Evolutionary conservation across 2,888 invertebrate genomes (phyloP), one percentile per base, ranked within the genome.

Genomic region (Stenchaetothrips biformis): DNA sequence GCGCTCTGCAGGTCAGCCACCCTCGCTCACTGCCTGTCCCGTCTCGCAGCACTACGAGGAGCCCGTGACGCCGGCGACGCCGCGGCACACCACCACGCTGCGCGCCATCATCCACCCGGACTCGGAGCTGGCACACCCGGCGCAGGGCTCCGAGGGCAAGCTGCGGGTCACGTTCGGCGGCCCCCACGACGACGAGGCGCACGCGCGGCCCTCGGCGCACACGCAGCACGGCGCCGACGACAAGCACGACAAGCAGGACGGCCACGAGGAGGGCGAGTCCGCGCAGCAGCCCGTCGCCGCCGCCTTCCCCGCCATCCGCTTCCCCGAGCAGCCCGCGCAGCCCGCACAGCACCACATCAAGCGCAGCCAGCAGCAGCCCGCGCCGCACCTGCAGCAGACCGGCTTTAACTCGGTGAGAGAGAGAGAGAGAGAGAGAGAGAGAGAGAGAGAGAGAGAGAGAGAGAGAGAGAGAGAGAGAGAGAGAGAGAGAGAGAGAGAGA

Each of bases 51-150:
- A 78, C 80, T 62, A 80, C 37, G 48, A 48, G 7, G 83, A 85
- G 81, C 84, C 85, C 80, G 81, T 84, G 53, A 84, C 87, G 16
- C 85, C 87, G 1, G 81, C 82, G 11, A 86, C 90, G 1, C 88
- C 91, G 2, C 90, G 91, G 79, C 91, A 91, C 81, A 92, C 93
- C 0, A 96, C 96, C 0, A 95, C 95, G 0, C 86, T 95, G 80
- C 89, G 95, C 85, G 93, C 95, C 0, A 92, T 96, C 67, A 95
- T 96, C 80, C 92, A 93, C 84, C 95, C 95, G 0, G 95, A 95
- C 84, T 95, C 95, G 2, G 95, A 95, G 87, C 90, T 91, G 18
- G 95, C 93, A 84, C 94, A 95, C 84, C 11, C 67, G 25, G 67
- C 0, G 93, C 37, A 67, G 21, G 49, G 48, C 78, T 78, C 78